A percentile compares a stretch with the other conserved stretches of the same genome.
Conservation (phyloP, 2,888 invertebrate genomes). For the Acanthococcus lagerstroemiae region DNA sequence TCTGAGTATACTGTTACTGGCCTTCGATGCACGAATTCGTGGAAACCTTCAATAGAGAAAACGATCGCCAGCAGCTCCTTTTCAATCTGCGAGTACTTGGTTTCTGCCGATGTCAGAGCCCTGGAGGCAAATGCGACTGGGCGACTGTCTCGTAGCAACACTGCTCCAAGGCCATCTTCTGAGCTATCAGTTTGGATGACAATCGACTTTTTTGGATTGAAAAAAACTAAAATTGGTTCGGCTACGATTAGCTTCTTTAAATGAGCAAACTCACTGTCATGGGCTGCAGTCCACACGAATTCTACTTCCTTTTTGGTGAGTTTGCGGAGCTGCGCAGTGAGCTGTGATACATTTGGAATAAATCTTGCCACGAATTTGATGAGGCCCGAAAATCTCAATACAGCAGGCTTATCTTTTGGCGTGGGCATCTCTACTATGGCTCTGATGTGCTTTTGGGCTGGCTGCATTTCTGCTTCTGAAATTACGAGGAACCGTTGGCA, state of each 20-base stretch:
- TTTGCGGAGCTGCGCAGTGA: slow-evolving; percentile 32
- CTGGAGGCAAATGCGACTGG: slow-evolving; percentile 11
- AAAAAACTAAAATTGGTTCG: slow-evolving; percentile 32
- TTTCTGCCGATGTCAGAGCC: slow-evolving; percentile 2
- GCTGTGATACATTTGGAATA: slow-evolving; percentile 33
- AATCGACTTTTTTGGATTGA: slow-evolving; percentile 26
- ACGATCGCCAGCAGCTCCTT: slow-evolving; percentile 14
- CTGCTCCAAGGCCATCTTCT: slow-evolving; percentile 18
- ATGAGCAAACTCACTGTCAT: slow-evolving; percentile 17
- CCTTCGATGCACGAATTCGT: neutral
- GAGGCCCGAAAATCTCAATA: slow-evolving; percentile 33
- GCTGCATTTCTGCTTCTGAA: slow-evolving; percentile 20
- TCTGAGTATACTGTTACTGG: slow-evolving; percentile 11
- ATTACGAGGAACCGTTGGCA: slow-evolving; percentile 15
- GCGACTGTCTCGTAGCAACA: slow-evolving; percentile 7
- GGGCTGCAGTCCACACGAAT: slow-evolving; percentile 25
- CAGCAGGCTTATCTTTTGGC: slow-evolving; percentile 32
- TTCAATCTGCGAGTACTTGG: slow-evolving; percentile 11
- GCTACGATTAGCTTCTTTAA: slow-evolving; percentile 31
- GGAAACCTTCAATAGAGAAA: slow-evolving; percentile 5
- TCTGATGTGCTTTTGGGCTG: slow-evolving; percentile 7
- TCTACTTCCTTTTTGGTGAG: slow-evolving; percentile 30
- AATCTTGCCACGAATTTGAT: slow-evolving; percentile 33
- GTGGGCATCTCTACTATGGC: slow-evolving; percentile 9
- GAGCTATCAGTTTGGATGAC: slow-evolving; percentile 15